Evolutionary conservation across 2,888 invertebrate genomes (phyloP), one percentile per base, ranked within the genome.

Genomic region (Dysmachus trigonus): DNA sequence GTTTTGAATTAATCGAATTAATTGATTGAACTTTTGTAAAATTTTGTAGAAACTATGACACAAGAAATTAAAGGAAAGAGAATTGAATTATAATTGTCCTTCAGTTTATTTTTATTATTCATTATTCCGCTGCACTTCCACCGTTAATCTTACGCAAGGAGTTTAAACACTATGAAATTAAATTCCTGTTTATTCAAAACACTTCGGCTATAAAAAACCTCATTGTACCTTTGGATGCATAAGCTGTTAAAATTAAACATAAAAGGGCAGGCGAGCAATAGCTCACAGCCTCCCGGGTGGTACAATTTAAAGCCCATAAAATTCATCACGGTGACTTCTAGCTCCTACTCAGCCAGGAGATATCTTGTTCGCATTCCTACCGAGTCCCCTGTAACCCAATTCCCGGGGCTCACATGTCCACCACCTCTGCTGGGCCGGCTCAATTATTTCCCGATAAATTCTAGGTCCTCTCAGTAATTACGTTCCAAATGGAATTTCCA

Each of bases 381-480:
- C 53, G 62, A 2, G 62, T 22, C 62, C 27, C 27, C 62, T 62
- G 62, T 62, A 62, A 62, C 62, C 62, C 62, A 62, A 62, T 62
- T 62, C 62, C 27, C 27, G 27, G 62, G 27, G 62, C 62, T 62
- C 62, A 62, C 62, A 62, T 62, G 18, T 62, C 62, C 47, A 47
- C 62, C 47, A 47, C 47, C 47, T 47, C 18, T 15, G 47, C 15
- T 47, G 47, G 47, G 47, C 47, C 13, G 10, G 62, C 77, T 77
- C 41, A 77, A 77, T 77, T 77, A 77, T 30, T 30, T 47, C 10
- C 77, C 27, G 38, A 77, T 77, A 77, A 77, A 77, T 77, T 77
- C 30, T 47, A 27, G 22, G 47, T 77, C 77, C 41, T 77, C 47
- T 41, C 30, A 27, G 77, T 77, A 77, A 77, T 77, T 77, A 77